A percentile compares a stretch with the other conserved stretches of the same genome.
Conservation (phyloP, 2,797 vertebrate genomes). For the Argyrosomus regius region DNA sequence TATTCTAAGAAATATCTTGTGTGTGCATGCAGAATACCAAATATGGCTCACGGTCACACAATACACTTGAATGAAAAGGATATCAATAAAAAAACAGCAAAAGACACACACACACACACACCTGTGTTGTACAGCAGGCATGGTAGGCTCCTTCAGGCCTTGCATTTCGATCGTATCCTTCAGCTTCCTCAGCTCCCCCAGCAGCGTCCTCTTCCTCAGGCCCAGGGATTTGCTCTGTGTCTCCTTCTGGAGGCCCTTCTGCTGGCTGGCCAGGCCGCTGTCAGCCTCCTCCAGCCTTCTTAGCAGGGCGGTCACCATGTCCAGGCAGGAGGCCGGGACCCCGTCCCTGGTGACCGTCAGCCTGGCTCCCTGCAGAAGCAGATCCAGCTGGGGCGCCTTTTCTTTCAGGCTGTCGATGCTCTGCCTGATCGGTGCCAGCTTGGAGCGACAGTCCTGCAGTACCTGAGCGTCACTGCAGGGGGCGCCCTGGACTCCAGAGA, state of each 20-base stretch:
- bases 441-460: conserved; percentile 73
- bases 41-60: neutral
- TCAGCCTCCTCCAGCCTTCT: conserved; percentile 78
- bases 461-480: conserved; percentile 62
- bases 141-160: conserved; percentile 92
- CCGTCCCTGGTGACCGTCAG: conserved; percentile 84
- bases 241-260: conserved; percentile 77
- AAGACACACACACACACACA: conserved; percentile 54
- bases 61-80: neutral
- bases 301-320: conserved; percentile 81
- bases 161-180: conserved; percentile 82
- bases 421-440: conserved; percentile 75
- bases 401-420: conserved; percentile 85
- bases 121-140: conserved; percentile 95
- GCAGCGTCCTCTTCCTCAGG: conserved; percentile 83
- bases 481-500: conserved; percentile 65
- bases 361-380: conserved; percentile 83
- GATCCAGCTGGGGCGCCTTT: conserved; percentile 89
- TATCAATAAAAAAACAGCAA: neutral
- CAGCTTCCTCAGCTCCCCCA: conserved; percentile 88
- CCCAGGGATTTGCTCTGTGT: conserved; percentile 79
- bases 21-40: neutral
- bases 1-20: neutral
- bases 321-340: conserved; percentile 79
- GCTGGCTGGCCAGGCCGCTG: conserved; percentile 66